phyloP scores from a whole-genome alignment of 1,140 invertebrate species.

The Lucilia sericata region DNA sequence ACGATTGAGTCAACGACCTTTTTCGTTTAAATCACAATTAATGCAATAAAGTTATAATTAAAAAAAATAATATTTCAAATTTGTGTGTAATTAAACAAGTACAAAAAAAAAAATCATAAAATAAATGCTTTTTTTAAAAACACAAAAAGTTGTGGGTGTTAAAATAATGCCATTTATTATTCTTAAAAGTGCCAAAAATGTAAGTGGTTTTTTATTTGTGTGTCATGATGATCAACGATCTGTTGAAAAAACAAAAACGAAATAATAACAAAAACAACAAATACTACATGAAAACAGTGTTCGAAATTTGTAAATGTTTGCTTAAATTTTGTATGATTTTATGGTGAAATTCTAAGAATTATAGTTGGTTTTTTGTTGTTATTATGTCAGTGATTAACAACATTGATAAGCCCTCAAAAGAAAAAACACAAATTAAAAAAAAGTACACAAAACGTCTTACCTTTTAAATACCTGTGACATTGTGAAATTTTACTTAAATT shows the following conservation, averaged over 20 bases:
- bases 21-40: slow-evolving; percentile 9
- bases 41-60: slow-evolving; percentile 12
- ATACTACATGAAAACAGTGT: neutral
- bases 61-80: neutral
- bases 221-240: slow-evolving; percentile 11
- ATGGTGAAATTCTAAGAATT: neutral
- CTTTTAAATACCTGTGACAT: neutral
- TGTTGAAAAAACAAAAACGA: neutral
- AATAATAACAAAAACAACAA: neutral
- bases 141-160: slow-evolving; percentile 17
- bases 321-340: neutral
- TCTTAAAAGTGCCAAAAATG: slow-evolving; percentile 29
- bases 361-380: neutral
- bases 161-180: slow-evolving; percentile 30
- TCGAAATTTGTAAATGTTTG: slow-evolving; percentile 17
- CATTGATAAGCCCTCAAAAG: neutral
- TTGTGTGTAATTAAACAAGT: neutral
- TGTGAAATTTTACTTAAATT: neutral
- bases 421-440: neutral
- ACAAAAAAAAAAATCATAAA: neutral
- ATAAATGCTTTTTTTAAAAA: neutral
- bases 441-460: neutral
- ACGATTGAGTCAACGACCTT: slow-evolving; percentile 15
- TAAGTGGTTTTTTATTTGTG: neutral
- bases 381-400: neutral